Base-by-base conservation (phyloP, 2,888 invertebrate genomes). In the Hesperia comma region DNA sequence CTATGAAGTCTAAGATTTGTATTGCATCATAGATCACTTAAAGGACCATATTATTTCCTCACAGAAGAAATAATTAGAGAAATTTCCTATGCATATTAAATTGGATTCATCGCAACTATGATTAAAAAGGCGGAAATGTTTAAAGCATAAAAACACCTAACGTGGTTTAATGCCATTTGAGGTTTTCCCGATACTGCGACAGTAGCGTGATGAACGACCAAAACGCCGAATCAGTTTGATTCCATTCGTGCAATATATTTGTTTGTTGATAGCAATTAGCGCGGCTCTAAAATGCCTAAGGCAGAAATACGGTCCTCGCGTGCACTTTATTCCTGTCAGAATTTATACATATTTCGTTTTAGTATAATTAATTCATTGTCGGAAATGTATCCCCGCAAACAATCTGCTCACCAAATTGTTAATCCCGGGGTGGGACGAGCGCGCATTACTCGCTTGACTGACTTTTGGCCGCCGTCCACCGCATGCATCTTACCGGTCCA, bases 381-480 rank as follows among this genome's bases (percentile, higher is more conserved):
- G 58, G 70, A 71, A 79, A 76, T 77, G 79, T 81, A 76, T 71
- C 70, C 74, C 72, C 71, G 75, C 78, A 78, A 83, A 83, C 82
- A 82, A 83, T 80, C 80, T 79, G 80, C 81, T 79, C 82, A 83
- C 81, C 77, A 79, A 83, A 84, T 82, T 79, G 82, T 81, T 87
- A 85, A 85, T 86, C 79, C 80, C 74, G 64, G 71, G 71, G 70
- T 74, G 72, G 76, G 77, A 77, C 73, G 74, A 76, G 72, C 76
- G 71, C 78, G 71, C 74, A 85, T 87, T 86, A 86, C 71, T 74
- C 84, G 87, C 80, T 76, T 72, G 72, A 80, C 71, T 81, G 83
- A 78, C 79, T 84, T 75, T 90, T 90, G 90, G 90, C 88, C 72
- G 72, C 40, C 76, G 79, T 84, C 87, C 88, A 88, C 84, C 77